Evolutionary conservation across 2,113 vertebrate species (phyloP), one percentile per base, ranked within the genome.

Genomic region (Oplegnathus fasciatus): DNA sequence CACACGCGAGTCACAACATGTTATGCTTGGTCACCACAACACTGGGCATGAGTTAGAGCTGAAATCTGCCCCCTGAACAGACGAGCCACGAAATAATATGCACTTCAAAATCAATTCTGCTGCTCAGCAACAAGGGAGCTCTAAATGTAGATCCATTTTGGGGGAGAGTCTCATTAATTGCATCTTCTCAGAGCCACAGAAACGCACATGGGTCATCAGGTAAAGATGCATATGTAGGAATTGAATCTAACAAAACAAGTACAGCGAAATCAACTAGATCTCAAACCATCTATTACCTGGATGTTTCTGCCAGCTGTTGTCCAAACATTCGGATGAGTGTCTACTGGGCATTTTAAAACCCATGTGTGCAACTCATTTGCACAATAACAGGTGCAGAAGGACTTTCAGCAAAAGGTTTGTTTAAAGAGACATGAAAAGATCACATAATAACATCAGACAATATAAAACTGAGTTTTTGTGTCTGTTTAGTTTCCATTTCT

Each of bases 31-130:
- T 92, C 86, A 89, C 55, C 55, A 73, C 32, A 89, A 86, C 62
- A 89, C 34, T 60, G 26, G 81, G 76, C 55, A 75, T 2, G 28
- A 88, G 70, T 82, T 32, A 57, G 83, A 78, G 61, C 44, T 52
- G 28, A 87, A 83, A 80, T 83, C 82, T 62, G 30, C 64, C 55
- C 57, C 46, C 75, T 40, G 54, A 80, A 71, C 52, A 83, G 54
- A 80, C 81, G n/a, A 37, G n/a, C 50, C 15, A 85, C 78, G n/a
- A 84, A 91, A 90, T 79, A 82, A 40, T 78, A 86, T 81, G 64
- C 83, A 84, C 88, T 89, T 91, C 85, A 91, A 88, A 91, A 82
- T 89, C 82, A 88, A 91, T 91, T 86, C 85, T 82, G 76, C 85
- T 88, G 81, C 82, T 78, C 86, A 82, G 87, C 87, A 91, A 91